phyloP scores from a whole-genome alignment of 2,113 vertebrate species.

The Onychostoma macrolepis region DNA sequence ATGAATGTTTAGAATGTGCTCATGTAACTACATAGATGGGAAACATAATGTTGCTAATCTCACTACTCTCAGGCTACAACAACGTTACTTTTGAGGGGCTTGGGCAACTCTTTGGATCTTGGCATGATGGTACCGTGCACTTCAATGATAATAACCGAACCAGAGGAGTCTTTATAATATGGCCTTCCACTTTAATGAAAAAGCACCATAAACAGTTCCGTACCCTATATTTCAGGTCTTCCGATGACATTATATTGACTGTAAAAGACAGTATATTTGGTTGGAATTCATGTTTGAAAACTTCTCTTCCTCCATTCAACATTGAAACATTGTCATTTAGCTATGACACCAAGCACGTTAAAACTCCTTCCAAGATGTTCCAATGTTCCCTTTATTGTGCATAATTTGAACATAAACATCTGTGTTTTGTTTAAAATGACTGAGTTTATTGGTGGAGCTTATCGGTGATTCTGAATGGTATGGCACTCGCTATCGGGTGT shows the following conservation, averaged over 20 bases:
- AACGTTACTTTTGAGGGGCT: background rate
- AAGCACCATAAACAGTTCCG: background rate
- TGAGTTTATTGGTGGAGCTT: background rate
- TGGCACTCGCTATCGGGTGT: background rate
- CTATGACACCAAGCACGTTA: background rate
- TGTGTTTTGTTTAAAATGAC: background rate
- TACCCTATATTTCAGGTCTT: background rate
- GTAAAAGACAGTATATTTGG: too few species aligned
- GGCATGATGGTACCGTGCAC: background rate
- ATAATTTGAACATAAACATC: background rate
- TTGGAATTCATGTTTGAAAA: too few species aligned
- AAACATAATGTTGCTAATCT: background rate
- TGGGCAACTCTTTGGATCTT: background rate
- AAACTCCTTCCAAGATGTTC: background rate
- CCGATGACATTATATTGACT: background rate
- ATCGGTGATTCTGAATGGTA: background rate
- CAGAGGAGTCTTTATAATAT: too few species aligned
- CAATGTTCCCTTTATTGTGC: background rate
- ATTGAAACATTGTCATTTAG: too few species aligned
- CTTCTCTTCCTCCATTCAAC: too few species aligned
- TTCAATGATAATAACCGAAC: background rate
- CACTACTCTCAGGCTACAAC: background rate
- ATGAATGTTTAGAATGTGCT: background rate
- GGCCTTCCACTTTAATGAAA: background rate
- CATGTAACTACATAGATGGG: background rate